Evolutionary conservation across 2,113 vertebrate species (phyloP).

Genomic region (Calidris pygmaea): DNA sequence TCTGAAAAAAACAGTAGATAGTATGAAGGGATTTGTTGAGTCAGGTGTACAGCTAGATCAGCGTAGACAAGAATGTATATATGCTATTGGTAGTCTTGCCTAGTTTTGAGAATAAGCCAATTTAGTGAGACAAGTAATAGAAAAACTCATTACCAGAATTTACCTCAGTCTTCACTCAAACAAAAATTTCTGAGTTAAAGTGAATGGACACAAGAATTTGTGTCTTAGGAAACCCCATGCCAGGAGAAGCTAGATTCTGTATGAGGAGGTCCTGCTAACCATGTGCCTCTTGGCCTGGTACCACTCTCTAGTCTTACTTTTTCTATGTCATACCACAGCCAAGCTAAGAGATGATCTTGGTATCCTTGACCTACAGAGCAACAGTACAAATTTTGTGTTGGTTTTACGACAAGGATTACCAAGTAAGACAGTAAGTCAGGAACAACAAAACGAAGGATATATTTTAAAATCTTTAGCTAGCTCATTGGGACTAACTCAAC

Average conservation of each 20-base stretch:
- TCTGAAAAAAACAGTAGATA: neutral
- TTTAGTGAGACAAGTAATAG: neutral
- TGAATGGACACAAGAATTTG: neutral
- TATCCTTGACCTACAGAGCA: neutral
- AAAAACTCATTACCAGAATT: neutral
- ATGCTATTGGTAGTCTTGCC: neutral
- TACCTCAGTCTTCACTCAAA: neutral
- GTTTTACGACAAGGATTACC: neutral
- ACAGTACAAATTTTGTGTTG: neutral
- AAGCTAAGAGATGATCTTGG: neutral
- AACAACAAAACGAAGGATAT: neutral
- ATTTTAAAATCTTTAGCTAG: neutral
- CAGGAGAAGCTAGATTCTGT: neutral
- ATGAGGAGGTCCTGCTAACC: neutral
- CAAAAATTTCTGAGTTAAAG: neutral
- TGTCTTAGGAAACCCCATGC: fast-evolving
- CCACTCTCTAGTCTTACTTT: neutral
- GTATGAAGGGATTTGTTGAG: neutral
- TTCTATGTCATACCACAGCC: neutral
- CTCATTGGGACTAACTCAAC: neutral
- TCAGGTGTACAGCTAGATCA: neutral
- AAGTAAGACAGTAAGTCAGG: neutral
- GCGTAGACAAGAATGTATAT: neutral
- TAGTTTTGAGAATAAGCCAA: neutral
- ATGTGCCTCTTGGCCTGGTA: neutral